Percentiles rank a stretch among this genome's conserved stretches.
These are phyloP conservation scores for Philereme transversata DNA, from an alignment of 2,888 invertebrate species.

Conservation along the genomic window DNA sequence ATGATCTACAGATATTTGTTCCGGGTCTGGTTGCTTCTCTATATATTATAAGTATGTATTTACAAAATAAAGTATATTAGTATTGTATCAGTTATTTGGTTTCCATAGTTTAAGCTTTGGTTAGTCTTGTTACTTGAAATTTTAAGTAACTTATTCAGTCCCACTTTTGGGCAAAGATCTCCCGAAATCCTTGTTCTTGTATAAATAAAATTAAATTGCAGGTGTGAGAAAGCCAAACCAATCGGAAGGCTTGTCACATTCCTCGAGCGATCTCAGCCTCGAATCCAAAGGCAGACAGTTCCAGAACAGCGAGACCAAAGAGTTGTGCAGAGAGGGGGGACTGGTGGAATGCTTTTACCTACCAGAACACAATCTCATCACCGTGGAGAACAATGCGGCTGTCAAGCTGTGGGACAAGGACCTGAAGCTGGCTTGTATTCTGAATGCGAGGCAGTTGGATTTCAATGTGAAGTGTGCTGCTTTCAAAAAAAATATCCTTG, in stretches of 20 bases:
- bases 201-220: slow-evolving; percentile 33
- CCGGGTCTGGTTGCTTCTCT: too few relatives aligned
- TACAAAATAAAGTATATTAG: too few relatives aligned
- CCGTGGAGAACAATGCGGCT: slow-evolving; percentile 68
- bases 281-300: slow-evolving; percentile 59
- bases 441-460: slow-evolving; percentile 64
- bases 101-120: too few relatives aligned
- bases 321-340: slow-evolving; percentile 54
- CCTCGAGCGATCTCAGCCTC: slow-evolving; percentile 62
- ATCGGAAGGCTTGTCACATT: slow-evolving; percentile 57
- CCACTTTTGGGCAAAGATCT: too few relatives aligned
- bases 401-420: slow-evolving; percentile 70
- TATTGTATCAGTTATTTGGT: too few relatives aligned
- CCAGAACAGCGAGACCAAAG: slow-evolving; percentile 55
- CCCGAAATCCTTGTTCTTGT: too few relatives aligned
- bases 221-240: slow-evolving; percentile 59
- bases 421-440: slow-evolving; percentile 57
- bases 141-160: too few relatives aligned
- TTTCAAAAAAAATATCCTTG: slow-evolving; percentile 63
- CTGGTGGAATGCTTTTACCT: slow-evolving; percentile 70
- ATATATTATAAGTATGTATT: too few relatives aligned
- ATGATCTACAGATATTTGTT: too few relatives aligned
- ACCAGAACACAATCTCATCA: slow-evolving; percentile 60
- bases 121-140: too few relatives aligned
- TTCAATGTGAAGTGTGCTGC: slow-evolving; percentile 63